A percentile compares a stretch with the other conserved stretches of the same genome.
Conservation (phyloP, 1,140 invertebrate genomes). For the Watersipora subatra region DNA sequence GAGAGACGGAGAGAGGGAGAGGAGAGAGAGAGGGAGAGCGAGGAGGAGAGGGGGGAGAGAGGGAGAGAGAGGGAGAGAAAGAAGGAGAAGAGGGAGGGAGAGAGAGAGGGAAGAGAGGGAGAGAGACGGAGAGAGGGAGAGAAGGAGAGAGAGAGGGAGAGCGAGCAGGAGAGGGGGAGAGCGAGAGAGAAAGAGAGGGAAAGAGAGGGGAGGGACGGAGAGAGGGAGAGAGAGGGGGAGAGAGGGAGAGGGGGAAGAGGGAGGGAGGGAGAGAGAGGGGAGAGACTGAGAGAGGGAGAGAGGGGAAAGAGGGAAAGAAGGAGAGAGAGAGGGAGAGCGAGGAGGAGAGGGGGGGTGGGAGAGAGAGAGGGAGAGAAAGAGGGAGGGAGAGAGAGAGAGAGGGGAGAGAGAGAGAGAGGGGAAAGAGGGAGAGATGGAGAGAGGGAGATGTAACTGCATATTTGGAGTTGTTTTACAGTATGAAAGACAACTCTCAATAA, state of each 20-base stretch:
- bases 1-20: background rate
- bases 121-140: slow-evolving; percentile 3
- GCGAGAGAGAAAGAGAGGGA: no score
- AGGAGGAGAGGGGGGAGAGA: no score
- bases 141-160: background rate
- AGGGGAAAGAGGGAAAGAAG: background rate
- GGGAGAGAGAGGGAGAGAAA: no score
- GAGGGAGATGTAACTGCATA: no score
- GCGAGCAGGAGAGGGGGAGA: background rate
- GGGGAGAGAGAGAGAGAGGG: slow-evolving; percentile 4
- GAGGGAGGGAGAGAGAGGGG: background rate
- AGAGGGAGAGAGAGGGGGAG: slow-evolving; percentile 1
- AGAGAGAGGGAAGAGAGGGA: slow-evolving; percentile 2
- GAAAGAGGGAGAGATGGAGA: slow-evolving; percentile 9
- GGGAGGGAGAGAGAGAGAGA: background rate
- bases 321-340: no score
- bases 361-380: slow-evolving; percentile 3
- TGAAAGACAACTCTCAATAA: no score
- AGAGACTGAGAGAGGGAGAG: no score
- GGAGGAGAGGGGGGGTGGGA: slow-evolving; percentile 5
- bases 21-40: no score
- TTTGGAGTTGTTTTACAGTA: no score
- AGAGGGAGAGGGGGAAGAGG: slow-evolving; percentile 5
- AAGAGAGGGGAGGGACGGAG: no score
- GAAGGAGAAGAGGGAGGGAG: background rate